phyloP scores from a whole-genome alignment of 2,888 invertebrate genomes.

The Rotaria socialis region DNA sequence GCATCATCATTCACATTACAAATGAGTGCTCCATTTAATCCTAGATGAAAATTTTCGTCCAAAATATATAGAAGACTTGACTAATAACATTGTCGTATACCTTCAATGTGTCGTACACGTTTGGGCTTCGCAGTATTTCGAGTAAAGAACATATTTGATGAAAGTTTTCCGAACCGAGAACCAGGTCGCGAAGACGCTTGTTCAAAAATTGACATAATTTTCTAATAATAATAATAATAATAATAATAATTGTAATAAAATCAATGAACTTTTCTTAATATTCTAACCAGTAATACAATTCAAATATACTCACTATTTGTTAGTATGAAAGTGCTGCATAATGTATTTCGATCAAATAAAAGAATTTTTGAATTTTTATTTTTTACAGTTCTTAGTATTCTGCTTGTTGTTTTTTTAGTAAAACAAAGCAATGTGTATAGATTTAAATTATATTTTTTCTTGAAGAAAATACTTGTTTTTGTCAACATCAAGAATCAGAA shows the following conservation, averaged over 20 bases:
- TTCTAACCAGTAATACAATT: background rate
- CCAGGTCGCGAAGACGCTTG: background rate
- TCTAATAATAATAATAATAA: background rate
- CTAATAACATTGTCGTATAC: background rate
- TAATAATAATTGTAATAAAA: too few relatives aligned
- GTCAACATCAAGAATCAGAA: background rate
- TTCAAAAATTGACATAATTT: background rate
- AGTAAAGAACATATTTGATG: constrained; percentile 40
- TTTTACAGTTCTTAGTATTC: background rate
- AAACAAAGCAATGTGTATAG: background rate
- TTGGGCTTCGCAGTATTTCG: constrained; percentile 44
- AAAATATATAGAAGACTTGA: background rate
- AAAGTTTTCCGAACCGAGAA: background rate
- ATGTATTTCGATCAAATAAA: background rate
- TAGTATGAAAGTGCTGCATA: background rate
- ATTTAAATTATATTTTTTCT: background rate
- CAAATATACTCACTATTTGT: background rate
- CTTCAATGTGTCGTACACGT: constrained; percentile 43
- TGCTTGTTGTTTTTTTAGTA: background rate
- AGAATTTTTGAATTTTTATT: background rate
- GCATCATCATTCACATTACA: constrained; percentile 43
- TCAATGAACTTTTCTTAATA: background rate
- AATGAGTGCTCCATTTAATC: constrained; percentile 41
- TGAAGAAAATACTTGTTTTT: background rate
- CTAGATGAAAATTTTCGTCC: background rate